Evolutionary conservation across 2,113 vertebrate species (phyloP).

Genomic region (Cyanoliseus patagonus): DNA sequence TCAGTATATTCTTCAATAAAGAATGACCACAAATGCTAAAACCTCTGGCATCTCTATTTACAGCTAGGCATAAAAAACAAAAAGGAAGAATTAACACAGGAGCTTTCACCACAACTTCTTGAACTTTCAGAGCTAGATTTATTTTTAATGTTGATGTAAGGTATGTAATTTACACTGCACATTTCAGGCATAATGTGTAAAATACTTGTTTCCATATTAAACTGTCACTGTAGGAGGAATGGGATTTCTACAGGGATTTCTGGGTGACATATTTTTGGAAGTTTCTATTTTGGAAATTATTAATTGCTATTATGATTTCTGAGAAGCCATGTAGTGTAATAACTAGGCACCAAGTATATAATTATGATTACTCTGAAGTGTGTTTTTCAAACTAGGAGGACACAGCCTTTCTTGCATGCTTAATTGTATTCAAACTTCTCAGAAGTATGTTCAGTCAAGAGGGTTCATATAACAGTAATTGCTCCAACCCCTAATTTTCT

Average conservation of each 20-base stretch:
- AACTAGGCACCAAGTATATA: background rate
- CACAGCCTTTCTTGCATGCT: background rate
- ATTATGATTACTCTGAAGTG: background rate
- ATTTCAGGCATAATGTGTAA: background rate
- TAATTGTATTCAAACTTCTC: background rate
- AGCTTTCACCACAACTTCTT: background rate
- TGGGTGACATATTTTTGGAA: background rate
- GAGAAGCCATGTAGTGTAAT: background rate
- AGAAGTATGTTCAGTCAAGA: background rate
- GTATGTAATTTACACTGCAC: background rate
- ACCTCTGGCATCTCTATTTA: background rate
- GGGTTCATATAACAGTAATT: background rate
- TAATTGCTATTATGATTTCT: background rate
- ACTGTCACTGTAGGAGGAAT: background rate
- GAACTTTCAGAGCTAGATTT: background rate
- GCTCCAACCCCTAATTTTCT: background rate
- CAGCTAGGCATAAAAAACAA: background rate
- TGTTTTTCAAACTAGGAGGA: background rate
- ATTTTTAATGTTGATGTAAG: background rate
- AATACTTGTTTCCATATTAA: background rate
- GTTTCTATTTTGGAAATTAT: constrained; percentile 4
- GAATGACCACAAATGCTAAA: background rate
- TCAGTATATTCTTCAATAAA: background rate
- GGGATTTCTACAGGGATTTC: background rate
- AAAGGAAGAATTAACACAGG: background rate